Evolutionary conservation across 1,140 invertebrate genomes (phyloP).

Genomic region (Ditylenchus dipsaci): DNA sequence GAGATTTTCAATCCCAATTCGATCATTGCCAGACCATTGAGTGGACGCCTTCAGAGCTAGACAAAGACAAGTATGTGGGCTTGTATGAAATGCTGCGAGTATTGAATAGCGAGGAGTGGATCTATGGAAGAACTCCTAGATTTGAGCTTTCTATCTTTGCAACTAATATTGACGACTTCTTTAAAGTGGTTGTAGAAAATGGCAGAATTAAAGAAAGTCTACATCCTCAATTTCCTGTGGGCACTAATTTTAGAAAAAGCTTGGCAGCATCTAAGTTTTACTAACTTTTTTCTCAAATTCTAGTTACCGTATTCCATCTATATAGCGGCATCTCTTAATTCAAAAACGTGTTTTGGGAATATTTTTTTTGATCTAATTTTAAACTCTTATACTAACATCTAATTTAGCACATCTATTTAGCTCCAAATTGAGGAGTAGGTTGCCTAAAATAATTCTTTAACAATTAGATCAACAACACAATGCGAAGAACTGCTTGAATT

Average conservation of each 20-base stretch:
- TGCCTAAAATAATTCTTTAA: too few species aligned
- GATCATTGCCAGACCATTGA: conserved; percentile 24
- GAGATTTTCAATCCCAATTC: conserved; percentile 25
- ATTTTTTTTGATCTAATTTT: too few species aligned
- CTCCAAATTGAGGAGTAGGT: too few species aligned
- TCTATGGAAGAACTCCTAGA: conserved; percentile 49
- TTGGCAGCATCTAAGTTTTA: neutral
- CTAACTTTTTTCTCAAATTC: neutral
- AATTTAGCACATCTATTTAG: too few species aligned
- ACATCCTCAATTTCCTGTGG: conserved; percentile 9
- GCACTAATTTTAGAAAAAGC: conserved; percentile 2
- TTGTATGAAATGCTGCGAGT: conserved; percentile 27
- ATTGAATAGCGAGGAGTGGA: conserved; percentile 44
- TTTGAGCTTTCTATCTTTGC: conserved; percentile 24
- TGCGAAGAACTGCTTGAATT: too few species aligned
- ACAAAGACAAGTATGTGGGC: conserved; percentile 6
- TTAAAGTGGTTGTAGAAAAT: conserved; percentile 8
- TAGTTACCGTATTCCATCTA: too few species aligned
- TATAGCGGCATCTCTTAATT: too few species aligned
- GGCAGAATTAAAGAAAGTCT: conserved; percentile 17
- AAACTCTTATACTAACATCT: too few species aligned
- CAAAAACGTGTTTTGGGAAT: too few species aligned
- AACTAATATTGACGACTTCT: neutral
- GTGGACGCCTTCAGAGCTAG: conserved; percentile 10
- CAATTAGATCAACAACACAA: too few species aligned